These are phyloP conservation scores for Alviniconcha marisindica DNA, from an alignment of 1,140 invertebrate species.

Conservation along the genomic window DNA sequence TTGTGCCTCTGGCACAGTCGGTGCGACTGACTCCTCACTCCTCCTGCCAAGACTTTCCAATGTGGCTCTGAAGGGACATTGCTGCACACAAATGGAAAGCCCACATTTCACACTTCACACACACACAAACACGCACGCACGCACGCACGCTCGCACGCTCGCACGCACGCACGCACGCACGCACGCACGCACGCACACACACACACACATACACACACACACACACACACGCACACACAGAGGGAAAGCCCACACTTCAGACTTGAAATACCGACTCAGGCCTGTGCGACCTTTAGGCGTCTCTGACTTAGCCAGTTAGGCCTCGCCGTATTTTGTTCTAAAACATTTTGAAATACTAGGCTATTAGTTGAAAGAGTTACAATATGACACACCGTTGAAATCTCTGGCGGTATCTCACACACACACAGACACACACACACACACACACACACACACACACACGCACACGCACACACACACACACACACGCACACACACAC, in stretches of 20 bases:
- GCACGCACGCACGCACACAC: slow-evolving; percentile 16
- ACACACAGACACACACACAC: no score
- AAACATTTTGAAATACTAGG: no score
- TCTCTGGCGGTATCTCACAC: no score
- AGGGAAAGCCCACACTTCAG: no score
- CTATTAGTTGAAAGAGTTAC: no score
- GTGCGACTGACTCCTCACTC: not conserved
- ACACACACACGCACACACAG: not conserved
- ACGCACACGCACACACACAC: not conserved
- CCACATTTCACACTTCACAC: no score
- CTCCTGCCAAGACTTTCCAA: slow-evolving; percentile 43
- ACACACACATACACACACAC: not conserved
- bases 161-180: not conserved
- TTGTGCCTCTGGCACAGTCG: not conserved
- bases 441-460: no score
- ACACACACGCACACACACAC: not conserved
- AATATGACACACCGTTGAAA: no score
- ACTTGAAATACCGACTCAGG: no score
- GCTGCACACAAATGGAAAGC: slow-evolving; percentile 31
- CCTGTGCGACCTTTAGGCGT: no score
- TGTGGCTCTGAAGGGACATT: slow-evolving; percentile 59
- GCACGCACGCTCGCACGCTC: not conserved
- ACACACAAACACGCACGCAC: not conserved
- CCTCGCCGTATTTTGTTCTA: no score
- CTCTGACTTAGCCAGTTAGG: no score